These are phyloP conservation scores for Microtus pennsylvanicus DNA, from an alignment of 2,113 vertebrate genomes.

Conservation along the genomic window DNA sequence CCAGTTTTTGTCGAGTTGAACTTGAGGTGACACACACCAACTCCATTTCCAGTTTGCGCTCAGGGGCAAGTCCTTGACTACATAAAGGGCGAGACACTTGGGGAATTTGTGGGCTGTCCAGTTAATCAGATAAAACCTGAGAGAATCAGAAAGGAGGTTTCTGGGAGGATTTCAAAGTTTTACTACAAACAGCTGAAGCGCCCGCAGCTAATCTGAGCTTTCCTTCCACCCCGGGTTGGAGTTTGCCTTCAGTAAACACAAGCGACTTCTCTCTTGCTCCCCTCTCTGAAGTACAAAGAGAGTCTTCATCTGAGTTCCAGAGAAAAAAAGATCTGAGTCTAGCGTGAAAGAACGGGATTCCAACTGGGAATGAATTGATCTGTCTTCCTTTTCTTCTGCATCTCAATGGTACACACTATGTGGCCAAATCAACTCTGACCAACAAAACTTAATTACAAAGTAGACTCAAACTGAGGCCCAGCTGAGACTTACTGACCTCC, in stretches of 20 bases:
- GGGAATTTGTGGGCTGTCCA: conserved; percentile 48
- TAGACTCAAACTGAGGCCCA: not conserved
- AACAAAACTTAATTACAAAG: conserved; percentile 51
- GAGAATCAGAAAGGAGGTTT: conserved; percentile 32
- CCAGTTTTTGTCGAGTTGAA: not conserved
- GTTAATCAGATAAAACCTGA: conserved; percentile 59
- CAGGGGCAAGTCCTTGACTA: conserved; percentile 5
- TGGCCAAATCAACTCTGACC: not conserved
- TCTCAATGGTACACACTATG: not conserved
- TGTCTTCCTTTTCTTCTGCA: not conserved
- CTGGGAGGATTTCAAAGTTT: conserved; percentile 24
- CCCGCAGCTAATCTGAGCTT: not conserved
- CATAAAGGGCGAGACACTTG: not conserved
- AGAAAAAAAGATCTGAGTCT: not conserved
- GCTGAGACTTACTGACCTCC: not conserved
- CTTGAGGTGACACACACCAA: not conserved
- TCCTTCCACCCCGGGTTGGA: not conserved
- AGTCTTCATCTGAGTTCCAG: not conserved
- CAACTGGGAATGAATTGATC: no score
- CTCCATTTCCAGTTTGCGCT: conserved; percentile 4
- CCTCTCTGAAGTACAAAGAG: not conserved
- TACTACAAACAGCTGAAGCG: conserved; percentile 39
- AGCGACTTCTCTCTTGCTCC: not conserved
- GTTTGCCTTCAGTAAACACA: not conserved
- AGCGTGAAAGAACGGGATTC: no score